Evolutionary conservation across 2,113 vertebrate species (phyloP).

Genomic region (Etia nguti): DNA sequence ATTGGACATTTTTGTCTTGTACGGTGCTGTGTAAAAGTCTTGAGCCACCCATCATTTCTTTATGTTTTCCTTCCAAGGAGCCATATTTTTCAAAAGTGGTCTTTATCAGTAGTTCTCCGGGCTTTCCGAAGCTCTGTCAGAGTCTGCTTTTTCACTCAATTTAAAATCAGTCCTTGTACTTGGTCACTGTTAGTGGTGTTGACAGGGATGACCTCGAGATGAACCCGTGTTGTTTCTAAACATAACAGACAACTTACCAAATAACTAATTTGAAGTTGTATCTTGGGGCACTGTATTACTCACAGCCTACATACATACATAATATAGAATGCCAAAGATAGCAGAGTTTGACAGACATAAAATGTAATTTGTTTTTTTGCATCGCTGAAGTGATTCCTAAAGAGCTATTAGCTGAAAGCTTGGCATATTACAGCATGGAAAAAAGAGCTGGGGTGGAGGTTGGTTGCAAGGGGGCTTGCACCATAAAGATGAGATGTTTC

Average conservation of each 20-base stretch:
- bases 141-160: neutral
- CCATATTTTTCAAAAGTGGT: neutral
- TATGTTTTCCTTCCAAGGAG: too few relatives aligned
- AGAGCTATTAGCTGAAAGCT: neutral
- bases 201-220: neutral
- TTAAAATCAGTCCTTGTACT: neutral
- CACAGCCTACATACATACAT: neutral
- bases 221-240: neutral
- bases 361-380: neutral
- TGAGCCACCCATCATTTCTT: too few relatives aligned
- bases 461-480: neutral
- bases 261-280: neutral
- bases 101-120: neutral
- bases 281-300: neutral
- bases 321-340: too few relatives aligned
- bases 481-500: neutral
- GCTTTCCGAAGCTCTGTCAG: neutral
- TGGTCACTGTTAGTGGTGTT: neutral
- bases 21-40: too few relatives aligned
- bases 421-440: neutral
- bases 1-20: too few relatives aligned
- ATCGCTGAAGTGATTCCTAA: neutral
- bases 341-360: too few relatives aligned
- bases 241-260: neutral
- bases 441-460: neutral